Evolutionary conservation across 2,797 vertebrate genomes (phyloP), one percentile per base, ranked within the genome.

Genomic region (Botia almorhae): DNA sequence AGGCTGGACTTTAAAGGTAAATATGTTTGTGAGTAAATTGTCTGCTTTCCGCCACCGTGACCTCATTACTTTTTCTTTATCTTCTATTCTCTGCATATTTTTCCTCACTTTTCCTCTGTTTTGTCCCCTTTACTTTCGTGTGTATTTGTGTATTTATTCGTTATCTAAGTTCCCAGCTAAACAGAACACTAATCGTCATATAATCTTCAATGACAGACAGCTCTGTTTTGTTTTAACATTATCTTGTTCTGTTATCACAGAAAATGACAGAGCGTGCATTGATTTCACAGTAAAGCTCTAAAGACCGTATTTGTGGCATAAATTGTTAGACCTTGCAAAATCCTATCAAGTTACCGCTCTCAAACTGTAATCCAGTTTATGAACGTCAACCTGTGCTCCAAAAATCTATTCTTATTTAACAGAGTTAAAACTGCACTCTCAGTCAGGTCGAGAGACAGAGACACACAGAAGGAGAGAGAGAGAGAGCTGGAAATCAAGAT

Each of bases 341-440:
- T 63, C 6, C 26, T 26, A 10, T 63, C 29, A 2, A 63, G 3
- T 74, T 69, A 58, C 74, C 77, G 46, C 77, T 69, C 5, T 29
- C 21, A 56, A 26, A 71, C 80, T 60, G 69, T 53, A 61, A 83
- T 76, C 80, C 51, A 84, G 80, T 76, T 82, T 51, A 83, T 85
- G 78, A 86, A 83, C 82, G 82, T 82, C 53, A 68, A 82, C 67
- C 67, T 36, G 36, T 13, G 80, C 85, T 90, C 90, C 10, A 43
- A 48, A 90, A 89, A 92, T 92, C 89, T 84, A 91, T 91, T 89
- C 81, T 87, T 89, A 91, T 92, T 91, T 90, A 88, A 89, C 46
- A n/a, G 84, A 29, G 68, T 29, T 74, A 85, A 87, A 91, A 85
- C 81, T 87, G 89, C 87, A 91, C 90, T 86, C 88, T 90, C 85